Base-by-base conservation (phyloP, 53 echinoderm and acorn worm species). In the Zoroaster sp. region DNA sequence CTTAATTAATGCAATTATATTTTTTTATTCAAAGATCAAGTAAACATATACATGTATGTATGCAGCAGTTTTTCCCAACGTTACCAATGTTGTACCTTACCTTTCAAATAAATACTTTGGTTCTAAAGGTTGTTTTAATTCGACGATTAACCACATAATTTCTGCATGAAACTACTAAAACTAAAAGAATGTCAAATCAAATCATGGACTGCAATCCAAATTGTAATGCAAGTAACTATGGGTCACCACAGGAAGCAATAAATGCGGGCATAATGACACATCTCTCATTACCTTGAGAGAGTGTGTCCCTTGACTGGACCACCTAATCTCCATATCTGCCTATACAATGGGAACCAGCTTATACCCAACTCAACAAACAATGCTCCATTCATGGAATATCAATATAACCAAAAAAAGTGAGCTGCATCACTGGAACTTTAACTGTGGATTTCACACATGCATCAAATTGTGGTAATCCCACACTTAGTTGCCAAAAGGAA, bases 301-400 rank as follows among this genome's bases (percentile, higher is more conserved):
- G 36, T 23, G 63, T 59, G 34, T 54, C 36, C 38, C 65, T 9
- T 42, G 18, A 18, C 42, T 30, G 42, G 67, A 31, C 81, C 67
- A 43, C 81, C 81, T 81, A 81, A 81, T 81, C 80, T 66, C 66
- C 43, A 43, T 41, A 30, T 17, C 14, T 8, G 66, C 66, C 67
- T 2, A 30, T 28, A 81, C 81, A 81, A 81, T 35, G 8, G 81
- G 41, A 15, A 40, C 81, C 30, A 43, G 67, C 81, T 33, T 81
- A 66, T 66, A 15, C 63, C 63, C 55, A 66, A 43, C 81, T 81
- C 20, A 32, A 66, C 81, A 81, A 81, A 81, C 81, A 81, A 81
- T 66, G 54, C 66, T 8, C 67, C 66, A 65, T 81, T 81, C 66
- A 54, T 44, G 41, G 81, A 67, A 81, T 81, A 81, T 67, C 81